Percentiles rank a stretch among this genome's conserved stretches.
These are phyloP conservation scores for Tridacna crocea DNA, from an alignment of 2,888 invertebrate genomes.

Conservation along the genomic window DNA sequence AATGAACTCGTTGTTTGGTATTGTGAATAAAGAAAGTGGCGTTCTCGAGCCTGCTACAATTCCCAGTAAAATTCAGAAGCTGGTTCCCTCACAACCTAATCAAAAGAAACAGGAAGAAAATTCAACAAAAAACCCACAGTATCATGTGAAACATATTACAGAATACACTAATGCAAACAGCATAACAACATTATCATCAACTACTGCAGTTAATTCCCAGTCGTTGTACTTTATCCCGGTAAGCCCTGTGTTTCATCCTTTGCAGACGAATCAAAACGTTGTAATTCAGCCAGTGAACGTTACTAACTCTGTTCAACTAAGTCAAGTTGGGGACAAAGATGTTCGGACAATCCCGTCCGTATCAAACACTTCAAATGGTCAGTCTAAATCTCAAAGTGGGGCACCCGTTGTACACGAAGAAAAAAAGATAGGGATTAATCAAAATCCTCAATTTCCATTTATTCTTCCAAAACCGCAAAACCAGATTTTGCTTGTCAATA, in stretches of 20 bases:
- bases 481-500: neutral
- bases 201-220: neutral
- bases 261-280: neutral
- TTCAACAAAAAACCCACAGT: neutral
- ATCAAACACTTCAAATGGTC: too few species aligned
- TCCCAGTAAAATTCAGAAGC: constrained; percentile 19
- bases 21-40: constrained; percentile 19
- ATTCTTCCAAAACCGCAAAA: neutral
- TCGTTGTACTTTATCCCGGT: constrained; percentile 2
- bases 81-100: constrained; percentile 18
- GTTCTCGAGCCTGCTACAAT: constrained; percentile 17
- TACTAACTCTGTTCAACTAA: neutral
- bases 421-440: neutral
- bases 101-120: neutral
- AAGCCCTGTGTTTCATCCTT: constrained; percentile 8
- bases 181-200: constrained; percentile 6
- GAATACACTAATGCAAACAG: constrained; percentile 27
- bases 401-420: neutral
- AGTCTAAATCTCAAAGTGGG: neutral
- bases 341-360: too few species aligned
- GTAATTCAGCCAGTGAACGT: neutral
- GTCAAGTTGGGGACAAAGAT: neutral
- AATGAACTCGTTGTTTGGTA: neutral
- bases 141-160: constrained; percentile 38
- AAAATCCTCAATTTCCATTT: neutral